phyloP scores from a whole-genome alignment of 2,888 invertebrate species.

The Geotrupes spiniger region DNA sequence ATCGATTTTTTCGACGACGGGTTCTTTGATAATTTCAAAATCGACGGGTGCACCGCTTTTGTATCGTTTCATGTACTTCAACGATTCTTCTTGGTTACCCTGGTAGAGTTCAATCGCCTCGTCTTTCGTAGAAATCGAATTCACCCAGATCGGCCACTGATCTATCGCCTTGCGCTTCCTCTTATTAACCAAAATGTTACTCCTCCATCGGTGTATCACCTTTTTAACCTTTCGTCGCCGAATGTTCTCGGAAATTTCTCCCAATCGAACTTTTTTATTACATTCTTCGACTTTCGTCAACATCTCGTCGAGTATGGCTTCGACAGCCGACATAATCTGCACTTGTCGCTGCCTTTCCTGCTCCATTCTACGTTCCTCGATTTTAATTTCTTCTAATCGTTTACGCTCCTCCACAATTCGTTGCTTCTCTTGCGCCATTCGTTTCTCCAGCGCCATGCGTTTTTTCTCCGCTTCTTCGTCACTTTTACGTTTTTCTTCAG shows the following conservation, averaged over 20 bases:
- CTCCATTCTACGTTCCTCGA: conserved; percentile 26
- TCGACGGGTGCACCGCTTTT: conserved; percentile 46
- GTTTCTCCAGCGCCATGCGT: conserved; percentile 23
- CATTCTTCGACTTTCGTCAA: conserved; percentile 45
- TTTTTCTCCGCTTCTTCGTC: conserved; percentile 8
- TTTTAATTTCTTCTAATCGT: conserved; percentile 26
- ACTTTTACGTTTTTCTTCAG: conserved; percentile 24
- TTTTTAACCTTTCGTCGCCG: conserved; percentile 43
- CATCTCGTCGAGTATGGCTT: conserved; percentile 40
- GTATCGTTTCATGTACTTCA: conserved; percentile 54
- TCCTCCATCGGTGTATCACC: conserved; percentile 53
- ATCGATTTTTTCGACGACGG: conserved; percentile 33
- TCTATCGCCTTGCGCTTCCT: conserved; percentile 55
- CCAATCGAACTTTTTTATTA: conserved; percentile 42
- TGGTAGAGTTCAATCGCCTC: conserved; percentile 51
- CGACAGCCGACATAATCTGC: conserved; percentile 38
- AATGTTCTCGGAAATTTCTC: conserved; percentile 44
- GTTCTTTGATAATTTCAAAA: conserved; percentile 26
- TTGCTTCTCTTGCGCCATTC: conserved; percentile 19
- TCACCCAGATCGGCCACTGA: conserved; percentile 56
- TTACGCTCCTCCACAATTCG: conserved; percentile 13
- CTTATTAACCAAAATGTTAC: conserved; percentile 44
- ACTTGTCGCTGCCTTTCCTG: conserved; percentile 2
- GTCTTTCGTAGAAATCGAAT: conserved; percentile 45
- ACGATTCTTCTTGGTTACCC: conserved; percentile 48